Evolutionary conservation across 2,888 invertebrate genomes (phyloP).

Genomic region (Euproctis similis): DNA sequence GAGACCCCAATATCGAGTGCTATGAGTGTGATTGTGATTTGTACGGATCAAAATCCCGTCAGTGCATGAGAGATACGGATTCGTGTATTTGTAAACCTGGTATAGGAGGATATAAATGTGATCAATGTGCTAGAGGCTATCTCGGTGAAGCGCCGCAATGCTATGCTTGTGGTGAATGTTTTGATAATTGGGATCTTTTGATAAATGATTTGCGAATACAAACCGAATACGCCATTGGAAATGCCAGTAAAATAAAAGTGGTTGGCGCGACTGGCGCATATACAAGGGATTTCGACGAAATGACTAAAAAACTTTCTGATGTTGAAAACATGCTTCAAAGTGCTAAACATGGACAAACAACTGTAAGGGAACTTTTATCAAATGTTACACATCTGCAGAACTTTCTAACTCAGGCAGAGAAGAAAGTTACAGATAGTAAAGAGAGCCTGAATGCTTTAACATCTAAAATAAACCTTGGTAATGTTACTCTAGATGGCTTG

Average conservation of each 20-base stretch:
- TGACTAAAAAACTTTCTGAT: conserved; percentile 89
- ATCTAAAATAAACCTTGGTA: conserved; percentile 82
- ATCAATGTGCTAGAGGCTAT: conserved; percentile 93
- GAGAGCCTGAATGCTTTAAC: conserved; percentile 78
- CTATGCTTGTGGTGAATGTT: conserved; percentile 97
- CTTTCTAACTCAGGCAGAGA: conserved; percentile 80
- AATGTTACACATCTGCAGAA: conserved; percentile 77
- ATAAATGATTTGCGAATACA: conserved; percentile 81
- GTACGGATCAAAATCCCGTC: conserved; percentile 87
- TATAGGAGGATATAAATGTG: conserved; percentile 96
- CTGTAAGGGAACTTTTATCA: conserved; percentile 78
- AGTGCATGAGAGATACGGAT: conserved; percentile 94
- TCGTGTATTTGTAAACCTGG: conserved; percentile 93
- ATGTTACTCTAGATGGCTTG: conserved; percentile 81
- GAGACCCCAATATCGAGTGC: conserved; percentile 92
- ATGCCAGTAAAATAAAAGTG: conserved; percentile 94
- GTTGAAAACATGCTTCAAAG: conserved; percentile 88
- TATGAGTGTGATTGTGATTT: conserved; percentile 92
- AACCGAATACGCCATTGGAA: conserved; percentile 86
- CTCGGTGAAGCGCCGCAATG: conserved; percentile 94
- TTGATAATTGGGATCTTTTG: conserved; percentile 97
- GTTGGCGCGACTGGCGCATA: conserved; percentile 98
- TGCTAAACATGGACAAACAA: conserved; percentile 82
- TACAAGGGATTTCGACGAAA: conserved; percentile 93
- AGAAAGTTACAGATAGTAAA: conserved; percentile 70